Evolutionary conservation across 2,888 invertebrate genomes (phyloP), one percentile per base, ranked within the genome.

Genomic region (Cephus sareptanus): DNA sequence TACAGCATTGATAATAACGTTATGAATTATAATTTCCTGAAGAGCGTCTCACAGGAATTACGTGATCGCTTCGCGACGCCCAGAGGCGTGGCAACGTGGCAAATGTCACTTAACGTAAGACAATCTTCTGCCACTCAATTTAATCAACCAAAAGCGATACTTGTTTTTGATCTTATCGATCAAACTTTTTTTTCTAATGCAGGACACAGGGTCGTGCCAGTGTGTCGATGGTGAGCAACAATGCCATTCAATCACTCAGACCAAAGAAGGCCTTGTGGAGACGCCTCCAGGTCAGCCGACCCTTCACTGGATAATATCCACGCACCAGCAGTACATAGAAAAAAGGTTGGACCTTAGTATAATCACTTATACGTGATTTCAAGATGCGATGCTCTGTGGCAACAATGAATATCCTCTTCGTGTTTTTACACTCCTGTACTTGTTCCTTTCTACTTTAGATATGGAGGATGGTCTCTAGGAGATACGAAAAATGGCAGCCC

Each of bases 311-410:
- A 90, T 94, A 11, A 89, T 93, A 0, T 91, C 92, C 23, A 92
- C 94, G 0, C 93, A 93, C 33, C 92, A 93, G 34, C 86, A 90
- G 13, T 94, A 93, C 78, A 93, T 94, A 34, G 93, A 94, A 82
- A 93, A 92, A 83, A 92, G 94, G 94, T 94, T 83, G 73, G 79
- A 75, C 69, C 12, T 23, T 23, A 23, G 9, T 56, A 23, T 56
- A 23, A 23, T 23, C 9, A 23, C 56, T 23, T 56, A 4, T n/a
- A 4, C 1, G 13, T 69, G 9, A 75, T 56, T 56, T 56, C 56
- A 9, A 6, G 56, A 9, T 4, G 9, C 56, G 56, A 56, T 56
- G 2, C 56, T 56, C 15, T 34, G n/a, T 71, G 1, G 31, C 11
- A 71, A 71, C 71, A 71, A 71, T 31, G 71, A 71, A 71, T 56